phyloP scores from a whole-genome alignment of 2,113 vertebrate species.

The Antechinus stuartii region DNA sequence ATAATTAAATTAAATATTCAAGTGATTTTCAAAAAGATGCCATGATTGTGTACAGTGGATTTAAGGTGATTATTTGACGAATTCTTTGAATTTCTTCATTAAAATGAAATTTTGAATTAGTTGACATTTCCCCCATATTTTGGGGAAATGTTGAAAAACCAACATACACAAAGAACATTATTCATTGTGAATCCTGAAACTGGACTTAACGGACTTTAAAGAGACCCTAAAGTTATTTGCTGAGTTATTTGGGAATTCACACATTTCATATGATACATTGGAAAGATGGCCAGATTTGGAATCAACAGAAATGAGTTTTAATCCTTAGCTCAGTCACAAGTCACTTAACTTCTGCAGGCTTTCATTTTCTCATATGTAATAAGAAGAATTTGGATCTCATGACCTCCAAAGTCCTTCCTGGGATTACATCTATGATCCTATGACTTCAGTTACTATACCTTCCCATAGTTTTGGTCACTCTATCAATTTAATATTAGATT shows the following conservation, averaged over 20 bases:
- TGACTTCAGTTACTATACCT: neutral
- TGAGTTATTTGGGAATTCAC: constrained; percentile 20
- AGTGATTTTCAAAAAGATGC: neutral
- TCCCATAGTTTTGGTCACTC: neutral
- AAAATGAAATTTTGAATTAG: neutral
- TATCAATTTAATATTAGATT: constrained; percentile 15
- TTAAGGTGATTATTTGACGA: neutral
- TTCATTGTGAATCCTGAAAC: neutral
- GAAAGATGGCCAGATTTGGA: neutral
- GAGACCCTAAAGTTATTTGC: constrained; percentile 17
- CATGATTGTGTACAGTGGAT: neutral
- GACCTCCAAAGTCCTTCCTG: constrained; percentile 5
- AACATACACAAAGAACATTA: neutral
- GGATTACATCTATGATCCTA: neutral
- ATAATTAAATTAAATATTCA: neutral
- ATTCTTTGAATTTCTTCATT: neutral
- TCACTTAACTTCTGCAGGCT: neutral
- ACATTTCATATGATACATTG: neutral
- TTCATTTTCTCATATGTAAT: neutral
- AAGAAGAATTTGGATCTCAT: neutral
- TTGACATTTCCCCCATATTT: neutral
- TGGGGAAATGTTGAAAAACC: neutral
- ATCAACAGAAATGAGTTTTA: neutral
- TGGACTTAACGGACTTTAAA: neutral
- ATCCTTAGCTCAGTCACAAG: neutral